Conservation (phyloP, 2,113 vertebrate species). For the Turdus rufiventris region DNA sequence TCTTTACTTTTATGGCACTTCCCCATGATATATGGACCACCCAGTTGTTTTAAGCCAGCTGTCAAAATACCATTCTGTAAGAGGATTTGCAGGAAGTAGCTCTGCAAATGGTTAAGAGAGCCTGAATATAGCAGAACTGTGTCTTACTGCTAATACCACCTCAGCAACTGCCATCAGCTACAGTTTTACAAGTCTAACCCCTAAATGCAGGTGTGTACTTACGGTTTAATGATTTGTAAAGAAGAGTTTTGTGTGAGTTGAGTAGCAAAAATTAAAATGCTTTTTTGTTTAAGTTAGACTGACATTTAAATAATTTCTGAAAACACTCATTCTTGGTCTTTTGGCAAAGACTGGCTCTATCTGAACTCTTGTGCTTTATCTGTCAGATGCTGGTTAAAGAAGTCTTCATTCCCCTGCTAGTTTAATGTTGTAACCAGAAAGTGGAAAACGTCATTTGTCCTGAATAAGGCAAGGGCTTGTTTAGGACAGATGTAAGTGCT, state of each 20-base stretch:
- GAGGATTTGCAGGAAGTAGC: neutral
- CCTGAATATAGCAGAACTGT: neutral
- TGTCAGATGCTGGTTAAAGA: neutral
- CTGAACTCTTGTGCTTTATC: neutral
- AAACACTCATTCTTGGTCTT: neutral
- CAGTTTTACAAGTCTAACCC: neutral
- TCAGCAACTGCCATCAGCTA: neutral
- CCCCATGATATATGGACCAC: neutral
- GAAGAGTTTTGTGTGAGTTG: neutral
- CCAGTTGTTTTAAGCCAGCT: constrained; percentile 11
- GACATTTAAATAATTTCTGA: neutral
- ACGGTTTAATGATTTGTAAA: neutral
- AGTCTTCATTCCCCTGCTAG: neutral
- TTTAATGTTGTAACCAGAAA: neutral
- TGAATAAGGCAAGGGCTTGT: neutral
- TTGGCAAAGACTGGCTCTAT: neutral
- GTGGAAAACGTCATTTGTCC: neutral
- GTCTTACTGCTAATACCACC: neutral
- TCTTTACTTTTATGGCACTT: neutral
- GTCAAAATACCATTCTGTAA: constrained; percentile 18
- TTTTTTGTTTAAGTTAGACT: neutral
- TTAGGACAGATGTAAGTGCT: neutral
- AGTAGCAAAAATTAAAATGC: neutral
- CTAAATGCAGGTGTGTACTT: too few relatives aligned
- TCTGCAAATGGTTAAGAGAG: neutral